phyloP scores from a whole-genome alignment of 2,797 vertebrate genomes.

The Caiman crocodilus region DNA sequence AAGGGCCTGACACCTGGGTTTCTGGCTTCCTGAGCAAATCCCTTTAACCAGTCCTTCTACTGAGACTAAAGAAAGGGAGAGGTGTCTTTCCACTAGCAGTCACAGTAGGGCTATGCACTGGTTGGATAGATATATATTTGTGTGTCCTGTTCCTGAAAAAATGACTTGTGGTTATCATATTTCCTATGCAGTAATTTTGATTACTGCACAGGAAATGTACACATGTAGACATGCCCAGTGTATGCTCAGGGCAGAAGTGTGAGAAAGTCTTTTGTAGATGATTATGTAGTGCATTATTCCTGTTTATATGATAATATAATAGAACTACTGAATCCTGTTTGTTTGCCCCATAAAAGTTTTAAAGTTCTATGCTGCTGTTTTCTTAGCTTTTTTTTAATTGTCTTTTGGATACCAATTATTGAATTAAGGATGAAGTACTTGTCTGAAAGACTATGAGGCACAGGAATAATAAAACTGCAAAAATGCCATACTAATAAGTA shows the following conservation, averaged over 20 bases:
- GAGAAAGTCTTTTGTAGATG: not conserved
- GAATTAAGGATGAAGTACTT: constrained; percentile 12
- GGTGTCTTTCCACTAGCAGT: too few relatives aligned
- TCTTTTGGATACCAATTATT: not conserved
- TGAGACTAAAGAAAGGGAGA: too few relatives aligned
- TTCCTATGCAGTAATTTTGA: too few relatives aligned
- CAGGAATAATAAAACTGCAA: not conserved
- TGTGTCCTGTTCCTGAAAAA: too few relatives aligned
- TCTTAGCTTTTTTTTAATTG: not conserved
- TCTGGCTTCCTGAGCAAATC: too few relatives aligned
- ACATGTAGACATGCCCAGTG: too few relatives aligned
- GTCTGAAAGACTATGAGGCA: not conserved
- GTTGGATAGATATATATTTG: too few relatives aligned
- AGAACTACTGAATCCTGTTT: not conserved
- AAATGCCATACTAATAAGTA: not conserved
- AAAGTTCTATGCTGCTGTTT: not conserved
- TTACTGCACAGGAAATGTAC: too few relatives aligned
- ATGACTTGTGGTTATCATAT: too few relatives aligned
- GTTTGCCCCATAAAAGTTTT: not conserved
- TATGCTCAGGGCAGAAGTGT: rapidly evolving
- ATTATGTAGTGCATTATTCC: not conserved
- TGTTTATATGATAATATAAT: not conserved
- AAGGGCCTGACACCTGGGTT: too few relatives aligned
- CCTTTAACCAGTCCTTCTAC: too few relatives aligned
- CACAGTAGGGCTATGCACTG: too few relatives aligned